A percentile compares a stretch with the other conserved stretches of the same genome.
Evolutionary conservation across 92 coral and sea anemone genomes (phyloP).

Genomic region (Porites cylindrica): DNA sequence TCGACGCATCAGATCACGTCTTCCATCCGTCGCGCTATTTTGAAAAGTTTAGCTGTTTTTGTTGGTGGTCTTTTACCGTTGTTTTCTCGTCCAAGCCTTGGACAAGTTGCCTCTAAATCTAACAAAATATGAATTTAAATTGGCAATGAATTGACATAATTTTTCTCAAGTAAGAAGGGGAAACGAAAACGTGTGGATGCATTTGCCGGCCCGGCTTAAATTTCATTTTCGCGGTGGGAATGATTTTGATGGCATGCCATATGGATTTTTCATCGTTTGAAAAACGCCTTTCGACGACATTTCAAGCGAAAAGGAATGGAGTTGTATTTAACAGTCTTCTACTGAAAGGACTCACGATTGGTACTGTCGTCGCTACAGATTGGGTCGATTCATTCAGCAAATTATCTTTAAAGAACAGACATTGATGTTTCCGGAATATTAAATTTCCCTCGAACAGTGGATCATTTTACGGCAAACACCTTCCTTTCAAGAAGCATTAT

Average conservation of each 20-base stretch:
- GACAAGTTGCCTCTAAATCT: neutral
- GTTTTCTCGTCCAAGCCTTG: neutral
- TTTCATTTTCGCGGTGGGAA: neutral
- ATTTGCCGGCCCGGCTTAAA: neutral
- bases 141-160: neutral
- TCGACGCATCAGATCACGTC: constrained; percentile 35
- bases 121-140: constrained; percentile 1
- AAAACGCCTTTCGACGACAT: neutral
- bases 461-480: neutral
- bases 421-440: constrained; percentile 28
- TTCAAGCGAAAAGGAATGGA: neutral
- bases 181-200: neutral
- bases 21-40: constrained; percentile 45
- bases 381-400: neutral
- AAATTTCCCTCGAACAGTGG: constrained; percentile 16
- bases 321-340: neutral
- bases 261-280: constrained; percentile 9
- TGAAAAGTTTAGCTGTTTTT: neutral
- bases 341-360: neutral
- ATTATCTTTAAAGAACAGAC: neutral
- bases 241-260: constrained; percentile 15
- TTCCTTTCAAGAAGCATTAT: neutral
- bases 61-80: constrained; percentile 13
- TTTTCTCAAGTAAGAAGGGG: neutral
- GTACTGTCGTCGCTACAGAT: too few species aligned